Evolutionary conservation across 2,888 invertebrate species (phyloP), one percentile per base, ranked within the genome.

Genomic region (Junonia oenone): DNA sequence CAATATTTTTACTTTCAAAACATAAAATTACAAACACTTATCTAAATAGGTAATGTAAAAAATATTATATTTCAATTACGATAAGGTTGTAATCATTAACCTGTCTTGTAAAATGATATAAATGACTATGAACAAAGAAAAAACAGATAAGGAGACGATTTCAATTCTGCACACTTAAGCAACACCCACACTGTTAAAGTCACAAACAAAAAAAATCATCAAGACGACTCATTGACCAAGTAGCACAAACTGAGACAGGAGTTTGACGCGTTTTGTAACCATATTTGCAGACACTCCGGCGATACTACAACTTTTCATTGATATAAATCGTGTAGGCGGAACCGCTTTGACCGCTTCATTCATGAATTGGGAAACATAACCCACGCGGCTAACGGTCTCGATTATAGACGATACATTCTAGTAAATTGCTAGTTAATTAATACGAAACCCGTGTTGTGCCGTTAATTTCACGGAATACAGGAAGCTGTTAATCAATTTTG

Each of bases 341-440:
- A 82, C 83, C 63, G 66, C 73, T 71, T 65, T 63, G 78, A 70
- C 79, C 76, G 71, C 72, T 79, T 79, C 89, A 89, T 89, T 89
- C 89, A 89, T 86, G 81, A 76, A 79, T 88, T 88, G 84, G 83
- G 85, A 80, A 87, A 88, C 55, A 52, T 63, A 48, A 69, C 87
- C 87, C 80, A 85, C 87, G 81, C 86, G 60, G 29, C 54, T 83
- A 87, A 84, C 87, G 84, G 85, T 70, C 56, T 66, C 58, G 67
- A 72, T 71, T 73, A 72, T 71, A 74, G 68, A 69, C 45, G 50
- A 70, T 66, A 60, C 66, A 62, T 63, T 67, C 71, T 71, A 74
- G 73, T 83, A 83, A 84, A 82, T 82, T 81, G 80, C 71, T 68
- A 68, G 75, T 76, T 83, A 88, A 88, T 88, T 87, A 86, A 82